Conservation (phyloP, 2,113 vertebrate species). For the Microtus montanus region DNA sequence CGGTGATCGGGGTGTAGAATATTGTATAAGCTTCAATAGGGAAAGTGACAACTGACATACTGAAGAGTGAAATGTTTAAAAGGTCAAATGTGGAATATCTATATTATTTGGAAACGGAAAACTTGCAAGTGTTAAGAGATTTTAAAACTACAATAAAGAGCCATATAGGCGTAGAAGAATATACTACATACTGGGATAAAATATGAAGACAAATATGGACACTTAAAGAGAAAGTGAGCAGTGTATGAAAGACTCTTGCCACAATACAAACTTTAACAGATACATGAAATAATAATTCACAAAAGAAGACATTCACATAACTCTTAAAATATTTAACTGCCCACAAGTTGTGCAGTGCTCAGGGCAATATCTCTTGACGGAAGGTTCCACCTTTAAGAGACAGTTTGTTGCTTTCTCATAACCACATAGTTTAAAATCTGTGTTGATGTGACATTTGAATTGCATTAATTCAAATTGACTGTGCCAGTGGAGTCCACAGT, state of each 20-base stretch:
- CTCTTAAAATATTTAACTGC: constrained; percentile 18
- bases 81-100: not conserved
- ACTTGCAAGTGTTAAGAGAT: not conserved
- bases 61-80: not conserved
- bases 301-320: constrained; percentile 43
- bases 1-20: not conserved
- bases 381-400: constrained; percentile 40
- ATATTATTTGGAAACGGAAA: not conserved
- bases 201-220: not conserved
- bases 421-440: not conserved
- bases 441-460: not conserved
- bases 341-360: not conserved
- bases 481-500: not conserved
- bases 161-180: not conserved
- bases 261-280: not conserved
- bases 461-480: not conserved
- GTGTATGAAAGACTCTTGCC: not conserved
- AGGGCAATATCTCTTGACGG: not conserved
- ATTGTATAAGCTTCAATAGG: not conserved
- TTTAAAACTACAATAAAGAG: not conserved
- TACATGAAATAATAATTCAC: constrained; percentile 12
- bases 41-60: not conserved
- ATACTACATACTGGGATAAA: not conserved
- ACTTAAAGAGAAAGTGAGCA: not conserved
- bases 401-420: not conserved